Conservation (phyloP, 2,113 vertebrate genomes). For the Ictalurus furcatus region DNA sequence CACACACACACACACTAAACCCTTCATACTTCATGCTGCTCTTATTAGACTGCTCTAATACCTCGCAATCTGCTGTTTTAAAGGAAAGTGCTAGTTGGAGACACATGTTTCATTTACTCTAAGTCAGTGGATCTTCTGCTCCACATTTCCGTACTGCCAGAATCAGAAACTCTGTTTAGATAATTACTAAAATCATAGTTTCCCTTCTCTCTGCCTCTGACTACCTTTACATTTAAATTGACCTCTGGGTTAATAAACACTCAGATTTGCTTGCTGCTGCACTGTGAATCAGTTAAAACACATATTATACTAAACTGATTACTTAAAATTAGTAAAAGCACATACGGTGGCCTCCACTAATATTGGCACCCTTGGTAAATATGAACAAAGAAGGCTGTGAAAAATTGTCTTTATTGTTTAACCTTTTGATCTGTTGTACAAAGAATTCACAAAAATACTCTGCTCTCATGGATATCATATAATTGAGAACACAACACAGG, state of each 20-base stretch:
- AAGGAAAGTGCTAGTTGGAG: neutral
- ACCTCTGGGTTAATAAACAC: constrained; percentile 1
- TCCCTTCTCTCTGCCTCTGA: neutral
- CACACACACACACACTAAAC: neutral
- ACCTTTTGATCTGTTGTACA: no score
- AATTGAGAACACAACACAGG: no score
- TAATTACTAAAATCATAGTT: constrained; percentile 21
- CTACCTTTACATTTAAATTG: neutral
- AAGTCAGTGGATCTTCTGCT: constrained; percentile 18
- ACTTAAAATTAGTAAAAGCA: neutral
- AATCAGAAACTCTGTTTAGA: constrained; percentile 20
- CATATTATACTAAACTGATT: neutral
- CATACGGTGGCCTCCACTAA: no score
- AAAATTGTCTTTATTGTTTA: no score
- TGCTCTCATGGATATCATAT: no score
- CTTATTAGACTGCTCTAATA: constrained; percentile 6
- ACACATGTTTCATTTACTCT: neutral
- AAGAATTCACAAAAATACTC: no score
- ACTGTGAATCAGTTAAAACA: neutral
- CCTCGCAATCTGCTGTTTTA: neutral
- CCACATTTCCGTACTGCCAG: neutral
- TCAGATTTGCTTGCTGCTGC: neutral
- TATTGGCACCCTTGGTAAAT: no score
- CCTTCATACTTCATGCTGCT: constrained; percentile 3
- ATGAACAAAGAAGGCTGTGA: no score